phyloP scores from a whole-genome alignment of 1,140 invertebrate genomes.

The Drosophila asahinai region DNA sequence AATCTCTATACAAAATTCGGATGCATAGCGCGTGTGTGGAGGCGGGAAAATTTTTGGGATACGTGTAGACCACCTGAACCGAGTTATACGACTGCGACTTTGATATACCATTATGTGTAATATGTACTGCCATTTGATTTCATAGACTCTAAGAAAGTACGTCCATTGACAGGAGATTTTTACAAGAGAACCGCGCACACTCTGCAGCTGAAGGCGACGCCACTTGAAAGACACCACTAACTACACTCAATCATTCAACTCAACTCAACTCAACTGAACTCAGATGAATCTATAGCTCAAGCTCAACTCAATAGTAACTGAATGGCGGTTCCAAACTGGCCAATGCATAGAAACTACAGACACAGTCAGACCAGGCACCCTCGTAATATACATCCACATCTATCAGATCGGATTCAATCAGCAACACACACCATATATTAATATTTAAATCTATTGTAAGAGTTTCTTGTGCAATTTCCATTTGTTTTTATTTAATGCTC shows the following conservation, averaged over 20 bases:
- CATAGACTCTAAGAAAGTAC: constrained; percentile 48
- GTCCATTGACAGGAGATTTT: constrained; percentile 69
- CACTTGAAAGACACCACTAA: constrained; percentile 46
- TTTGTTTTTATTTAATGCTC: constrained; percentile 21
- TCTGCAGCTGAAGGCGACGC: constrained; percentile 25
- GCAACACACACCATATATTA: constrained; percentile 30
- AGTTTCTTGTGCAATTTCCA: constrained; percentile 72
- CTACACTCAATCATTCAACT: constrained; percentile 63
- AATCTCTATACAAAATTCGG: constrained; percentile 49
- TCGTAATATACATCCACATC: constrained; percentile 40
- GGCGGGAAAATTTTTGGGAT: constrained; percentile 22
- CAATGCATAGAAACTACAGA: constrained; percentile 75
- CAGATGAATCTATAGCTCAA: constrained; percentile 68
- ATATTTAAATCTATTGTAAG: constrained; percentile 62
- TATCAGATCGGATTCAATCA: constrained; percentile 36
- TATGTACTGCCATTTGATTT: constrained; percentile 54
- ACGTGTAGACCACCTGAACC: constrained; percentile 54
- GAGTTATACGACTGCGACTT: constrained; percentile 62
- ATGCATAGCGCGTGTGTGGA: constrained; percentile 67
- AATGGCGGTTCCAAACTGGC: constrained; percentile 74
- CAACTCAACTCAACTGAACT: constrained; percentile 29
- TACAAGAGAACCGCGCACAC: constrained; percentile 33
- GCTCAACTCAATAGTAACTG: constrained; percentile 77
- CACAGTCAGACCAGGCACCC: constrained; percentile 65
- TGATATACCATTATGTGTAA: constrained; percentile 54